Conservation (phyloP, 53 echinoderm and acorn worm genomes). For the Stichopus horrens region DNA sequence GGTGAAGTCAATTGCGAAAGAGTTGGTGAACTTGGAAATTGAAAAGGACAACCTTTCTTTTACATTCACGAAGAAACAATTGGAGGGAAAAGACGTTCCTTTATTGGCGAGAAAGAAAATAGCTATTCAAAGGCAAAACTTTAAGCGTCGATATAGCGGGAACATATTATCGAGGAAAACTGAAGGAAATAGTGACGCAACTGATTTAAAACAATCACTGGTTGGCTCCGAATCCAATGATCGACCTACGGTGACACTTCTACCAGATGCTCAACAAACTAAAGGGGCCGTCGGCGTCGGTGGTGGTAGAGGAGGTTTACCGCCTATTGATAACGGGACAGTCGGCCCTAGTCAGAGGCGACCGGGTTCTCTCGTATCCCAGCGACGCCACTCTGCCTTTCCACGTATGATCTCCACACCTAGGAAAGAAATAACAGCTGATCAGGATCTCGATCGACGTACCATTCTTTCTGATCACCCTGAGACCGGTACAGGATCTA, state of each 20-base stretch:
- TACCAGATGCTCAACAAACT: neutral
- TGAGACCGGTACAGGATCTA: too few relatives aligned
- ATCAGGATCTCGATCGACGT: too few relatives aligned
- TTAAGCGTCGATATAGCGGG: neutral
- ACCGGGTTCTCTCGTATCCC: neutral
- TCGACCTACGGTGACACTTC: neutral
- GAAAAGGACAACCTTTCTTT: conserved; percentile 12
- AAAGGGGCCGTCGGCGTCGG: neutral
- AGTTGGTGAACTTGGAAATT: conserved; percentile 8
- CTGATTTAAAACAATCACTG: neutral
- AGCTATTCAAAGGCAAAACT: neutral
- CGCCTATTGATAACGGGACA: neutral
- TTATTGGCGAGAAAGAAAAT: conserved; percentile 27
- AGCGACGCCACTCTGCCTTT: conserved; percentile 17
- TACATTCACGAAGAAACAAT: conserved; percentile 9
- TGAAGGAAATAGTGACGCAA: neutral
- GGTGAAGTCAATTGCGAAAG: conserved; percentile 16
- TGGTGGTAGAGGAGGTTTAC: neutral
- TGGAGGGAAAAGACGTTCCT: conserved; percentile 2
- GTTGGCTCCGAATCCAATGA: neutral
- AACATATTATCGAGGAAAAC: neutral
- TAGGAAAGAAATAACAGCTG: neutral
- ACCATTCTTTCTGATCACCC: too few relatives aligned
- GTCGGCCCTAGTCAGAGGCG: neutral
- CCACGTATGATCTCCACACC: conserved; percentile 4